Evolutionary conservation across 2,797 vertebrate species (phyloP), one percentile per base, ranked within the genome.

Genomic region (Poecilia picta): DNA sequence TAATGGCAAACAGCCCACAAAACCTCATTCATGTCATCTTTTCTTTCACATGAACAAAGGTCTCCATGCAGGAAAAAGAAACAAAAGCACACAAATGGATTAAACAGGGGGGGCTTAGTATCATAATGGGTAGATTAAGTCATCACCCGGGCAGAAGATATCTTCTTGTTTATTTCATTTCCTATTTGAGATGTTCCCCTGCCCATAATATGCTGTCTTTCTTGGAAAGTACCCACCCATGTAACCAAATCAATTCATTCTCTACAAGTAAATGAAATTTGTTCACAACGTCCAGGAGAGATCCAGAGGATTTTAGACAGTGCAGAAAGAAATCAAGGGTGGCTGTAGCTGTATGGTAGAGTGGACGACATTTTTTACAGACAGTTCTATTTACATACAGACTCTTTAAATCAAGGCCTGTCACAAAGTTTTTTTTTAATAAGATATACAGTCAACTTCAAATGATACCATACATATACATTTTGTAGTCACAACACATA

Each of bases 131-230:
- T 28, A 46, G 2, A 71, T 71, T 71, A 71, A 28, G 68, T 71
- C 68, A 71, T 46, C 66, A n/a, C 25, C 15, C 43, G 0, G 43
- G 12, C 43, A 46, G 13, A 71, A 71, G 68, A 71, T 45, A 8
- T 71, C 25, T 43, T 15, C 66, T 71, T 66, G 62, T 39, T 68
- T 71, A 71, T 71, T 71, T 71, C 11, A 71, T 71, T 71, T 71
- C 68, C 68, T 46, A 28, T 71, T 71, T 71, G 39, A 71, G 68
- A 71, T 45, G 12, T 71, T 71, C 41, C 68, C 41, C 68, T 16
- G 68, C 68, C 68, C 43, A 71, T 45, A 46, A 71, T 71, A 71
- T 71, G 41, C 25, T 28, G 5, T 45, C 43, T 46, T 71, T 45
- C 68, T 46, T 45, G 68, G 68, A 46, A 71, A 71, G 43, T 46